Percentiles rank a stretch among this genome's conserved stretches.
These are phyloP conservation scores for Hydrophis major DNA, from an alignment of 2,797 vertebrate species.

Conservation along the genomic window DNA sequence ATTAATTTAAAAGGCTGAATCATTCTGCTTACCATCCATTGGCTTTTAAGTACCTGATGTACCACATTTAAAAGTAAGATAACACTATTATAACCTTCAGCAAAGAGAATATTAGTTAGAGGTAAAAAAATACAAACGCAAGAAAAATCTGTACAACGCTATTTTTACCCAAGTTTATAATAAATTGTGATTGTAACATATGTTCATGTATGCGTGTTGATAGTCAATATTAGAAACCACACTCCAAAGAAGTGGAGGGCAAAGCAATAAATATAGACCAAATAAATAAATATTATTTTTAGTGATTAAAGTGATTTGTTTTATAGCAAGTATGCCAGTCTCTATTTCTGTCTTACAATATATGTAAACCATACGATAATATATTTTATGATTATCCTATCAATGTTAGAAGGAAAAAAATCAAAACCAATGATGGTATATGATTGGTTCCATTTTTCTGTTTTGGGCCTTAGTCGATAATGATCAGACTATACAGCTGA, in stretches of 20 bases:
- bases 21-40: neutral
- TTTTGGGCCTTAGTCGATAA: conserved; percentile 85
- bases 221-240: neutral
- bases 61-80: conserved; percentile 11
- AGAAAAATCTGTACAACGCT: neutral
- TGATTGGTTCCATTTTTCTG: conserved; percentile 82
- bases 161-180: neutral
- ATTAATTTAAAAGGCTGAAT: neutral
- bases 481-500: conserved; percentile 91
- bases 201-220: neutral
- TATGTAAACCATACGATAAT: conserved; percentile 11
- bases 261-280: neutral
- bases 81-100: neutral
- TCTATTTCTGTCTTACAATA: neutral
- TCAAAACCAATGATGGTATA: conserved; percentile 72
- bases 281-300: neutral
- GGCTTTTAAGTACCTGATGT: conserved; percentile 7
- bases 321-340: neutral
- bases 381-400: conserved; percentile 46
- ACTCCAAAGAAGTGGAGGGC: neutral
- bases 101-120: neutral
- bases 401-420: conserved; percentile 63
- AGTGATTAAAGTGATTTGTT: neutral
- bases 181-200: neutral
- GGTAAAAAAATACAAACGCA: neutral